Evolutionary conservation across 1,140 invertebrate species (phyloP), one percentile per base, ranked within the genome.

Genomic region (Asobara japonica): DNA sequence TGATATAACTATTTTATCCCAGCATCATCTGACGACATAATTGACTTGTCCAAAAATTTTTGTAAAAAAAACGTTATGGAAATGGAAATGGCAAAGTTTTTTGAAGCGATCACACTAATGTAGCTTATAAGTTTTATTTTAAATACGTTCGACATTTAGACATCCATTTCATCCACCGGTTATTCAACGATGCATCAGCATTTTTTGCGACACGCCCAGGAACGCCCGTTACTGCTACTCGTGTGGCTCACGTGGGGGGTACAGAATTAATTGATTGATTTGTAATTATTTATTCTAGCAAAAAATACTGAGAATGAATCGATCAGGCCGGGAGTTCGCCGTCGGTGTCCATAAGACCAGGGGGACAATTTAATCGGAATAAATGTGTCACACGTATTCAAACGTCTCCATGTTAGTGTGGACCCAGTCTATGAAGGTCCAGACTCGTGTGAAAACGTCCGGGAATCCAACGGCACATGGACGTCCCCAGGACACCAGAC

Each of bases 401-500:
- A 31, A 30, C 2, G n/a, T 31, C 31, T 62, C 25, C 25, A 62
- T 62, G 18, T 62, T 62, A 0, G 4, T 16, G 11, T 62, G 8
- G 2, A 62, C 27, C 60, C 60, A 62, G 2, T 62, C 60, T 1
- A 62, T 62, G 27, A 65, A 65, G 11, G 64, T 65, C 48, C 48
- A 45, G 33, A 51, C 48, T 61, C 68, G 11, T 22, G 48, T 62
- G 29, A 30, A 62, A 31, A 62, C 60, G 13, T 62, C 91, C 6
- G 90, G 91, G 71, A 88, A 89, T 16, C 89, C 89, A 22, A 80
- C 74, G 25, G 89, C 91, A 79, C 91, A 92, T 3, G 90, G 89
- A 20, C 88, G 86, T 2, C 90, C 91, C 86, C 90, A 91, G 7
- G 90, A 91, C 1, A 91, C 89, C 16, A 91, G 80, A 41, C 91